These are phyloP conservation scores for Caenorhabditis sulstoni DNA, from an alignment of 2,888 invertebrate species.

Conservation along the genomic window DNA sequence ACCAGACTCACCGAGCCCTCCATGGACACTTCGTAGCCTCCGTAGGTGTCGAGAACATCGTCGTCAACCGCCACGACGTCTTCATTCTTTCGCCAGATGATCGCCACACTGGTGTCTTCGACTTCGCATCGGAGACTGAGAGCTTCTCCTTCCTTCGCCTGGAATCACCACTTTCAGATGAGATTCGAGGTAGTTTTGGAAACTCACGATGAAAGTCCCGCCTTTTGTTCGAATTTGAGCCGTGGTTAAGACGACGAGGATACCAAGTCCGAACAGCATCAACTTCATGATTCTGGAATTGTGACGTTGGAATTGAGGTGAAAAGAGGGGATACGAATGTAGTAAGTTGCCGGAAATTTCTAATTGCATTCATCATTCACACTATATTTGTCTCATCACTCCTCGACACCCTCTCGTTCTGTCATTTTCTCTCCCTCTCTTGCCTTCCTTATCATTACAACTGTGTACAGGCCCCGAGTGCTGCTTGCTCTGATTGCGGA, in stretches of 20 bases:
- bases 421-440: conserved; percentile 1
- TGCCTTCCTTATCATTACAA: conserved; percentile 2
- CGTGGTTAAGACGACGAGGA: conserved; percentile 9
- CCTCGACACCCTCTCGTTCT: neutral
- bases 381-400: neutral
- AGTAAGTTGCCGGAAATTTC: neutral
- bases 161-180: neutral
- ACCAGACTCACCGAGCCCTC: conserved; percentile 27
- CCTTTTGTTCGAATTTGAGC: conserved; percentile 56
- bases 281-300: conserved; percentile 30
- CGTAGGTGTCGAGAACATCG: conserved; percentile 45
- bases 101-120: conserved; percentile 11
- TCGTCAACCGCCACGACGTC: conserved; percentile 57
- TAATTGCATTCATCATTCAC: neutral
- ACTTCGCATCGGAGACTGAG: conserved; percentile 40
- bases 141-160: conserved; percentile 56
- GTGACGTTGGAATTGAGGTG: neutral
- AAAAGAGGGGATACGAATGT: neutral
- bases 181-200: too few species aligned
- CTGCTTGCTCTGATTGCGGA: neutral
- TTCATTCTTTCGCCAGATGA: conserved; percentile 55
- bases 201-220: conserved; percentile 47
- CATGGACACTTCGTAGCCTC: conserved; percentile 46
- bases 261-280: conserved; percentile 29
- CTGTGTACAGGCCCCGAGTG: conserved; percentile 8